These are phyloP conservation scores for Acleris holmiana DNA, from an alignment of 2,888 invertebrate species.

Conservation along the genomic window DNA sequence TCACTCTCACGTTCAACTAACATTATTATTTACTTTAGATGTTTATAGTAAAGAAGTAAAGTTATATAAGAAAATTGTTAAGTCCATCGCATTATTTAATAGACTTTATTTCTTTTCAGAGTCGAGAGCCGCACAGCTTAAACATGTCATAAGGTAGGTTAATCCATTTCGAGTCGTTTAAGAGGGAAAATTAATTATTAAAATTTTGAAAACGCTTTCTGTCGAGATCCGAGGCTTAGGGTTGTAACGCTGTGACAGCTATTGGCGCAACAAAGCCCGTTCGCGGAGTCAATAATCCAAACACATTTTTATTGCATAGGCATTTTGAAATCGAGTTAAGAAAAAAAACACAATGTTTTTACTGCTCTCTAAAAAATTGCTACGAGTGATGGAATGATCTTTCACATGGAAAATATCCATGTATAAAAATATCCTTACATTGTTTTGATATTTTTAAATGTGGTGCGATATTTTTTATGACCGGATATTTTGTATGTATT, in stretches of 20 bases:
- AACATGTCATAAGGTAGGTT: conserved; percentile 68
- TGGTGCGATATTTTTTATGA: too few species aligned
- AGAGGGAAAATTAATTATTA: conserved; percentile 16
- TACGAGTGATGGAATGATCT: too few species aligned
- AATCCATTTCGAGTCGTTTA: conserved; percentile 24
- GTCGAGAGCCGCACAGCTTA: conserved; percentile 48
- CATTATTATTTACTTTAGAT: neutral
- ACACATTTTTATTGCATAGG: neutral
- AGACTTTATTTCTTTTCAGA: conserved; percentile 54
- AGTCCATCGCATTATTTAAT: conserved; percentile 9
- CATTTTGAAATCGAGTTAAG: neutral
- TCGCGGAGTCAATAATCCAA: neutral
- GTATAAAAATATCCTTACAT: too few species aligned
- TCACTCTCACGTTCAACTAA: conserved; percentile 10
- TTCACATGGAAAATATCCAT: too few species aligned
- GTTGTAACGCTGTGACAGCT: conserved; percentile 18
- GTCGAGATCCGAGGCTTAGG: conserved; percentile 9
- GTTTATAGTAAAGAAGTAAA: neutral
- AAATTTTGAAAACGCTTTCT: conserved; percentile 9
- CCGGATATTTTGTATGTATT: too few species aligned
- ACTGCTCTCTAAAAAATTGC: too few species aligned
- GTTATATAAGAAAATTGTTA: neutral
- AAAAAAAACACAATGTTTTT: too few species aligned
- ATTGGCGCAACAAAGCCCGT: conserved; percentile 22
- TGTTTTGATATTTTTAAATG: too few species aligned